phyloP scores from a whole-genome alignment of 2,113 vertebrate genomes.

The Hypomesus transpacificus region DNA sequence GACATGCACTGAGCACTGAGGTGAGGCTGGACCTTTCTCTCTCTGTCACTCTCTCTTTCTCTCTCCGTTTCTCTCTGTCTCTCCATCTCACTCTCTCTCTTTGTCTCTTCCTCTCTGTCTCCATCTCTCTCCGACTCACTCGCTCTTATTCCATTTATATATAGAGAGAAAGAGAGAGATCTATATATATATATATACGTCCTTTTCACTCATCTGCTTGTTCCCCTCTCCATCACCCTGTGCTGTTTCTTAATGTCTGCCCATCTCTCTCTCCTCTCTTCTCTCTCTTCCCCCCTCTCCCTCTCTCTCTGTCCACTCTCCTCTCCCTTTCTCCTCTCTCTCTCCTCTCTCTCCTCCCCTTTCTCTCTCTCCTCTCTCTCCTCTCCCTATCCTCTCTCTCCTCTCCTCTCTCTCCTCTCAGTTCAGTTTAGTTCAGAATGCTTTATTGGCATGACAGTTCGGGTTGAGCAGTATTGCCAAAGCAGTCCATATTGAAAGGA shows the following conservation, averaged over 20 bases:
- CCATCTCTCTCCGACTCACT: background rate
- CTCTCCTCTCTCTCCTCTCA: background rate
- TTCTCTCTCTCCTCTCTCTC: slow-evolving; percentile 6
- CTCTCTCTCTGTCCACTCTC: background rate
- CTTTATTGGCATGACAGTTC: too few species aligned
- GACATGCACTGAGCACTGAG: background rate
- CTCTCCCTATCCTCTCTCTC: background rate
- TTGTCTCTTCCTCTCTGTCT: too few species aligned
- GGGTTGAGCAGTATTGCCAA: too few species aligned
- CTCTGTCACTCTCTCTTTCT: background rate
- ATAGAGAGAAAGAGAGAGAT: too few species aligned
- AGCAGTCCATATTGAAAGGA: too few species aligned
- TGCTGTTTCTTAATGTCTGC: too few species aligned
- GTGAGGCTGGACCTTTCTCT: slow-evolving; percentile 12
- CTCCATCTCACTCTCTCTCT: background rate
- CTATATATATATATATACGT: background rate
- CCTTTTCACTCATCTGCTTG: too few species aligned
- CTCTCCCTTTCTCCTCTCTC: background rate
- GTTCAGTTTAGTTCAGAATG: too few species aligned
- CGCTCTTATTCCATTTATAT: background rate
- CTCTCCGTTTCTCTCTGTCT: background rate
- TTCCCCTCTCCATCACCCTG: too few species aligned
- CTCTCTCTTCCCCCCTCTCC: background rate
- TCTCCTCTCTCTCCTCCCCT: background rate
- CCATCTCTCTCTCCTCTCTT: background rate